These are phyloP conservation scores for Troilus luridus DNA, from an alignment of 2,888 invertebrate species.

Conservation along the genomic window DNA sequence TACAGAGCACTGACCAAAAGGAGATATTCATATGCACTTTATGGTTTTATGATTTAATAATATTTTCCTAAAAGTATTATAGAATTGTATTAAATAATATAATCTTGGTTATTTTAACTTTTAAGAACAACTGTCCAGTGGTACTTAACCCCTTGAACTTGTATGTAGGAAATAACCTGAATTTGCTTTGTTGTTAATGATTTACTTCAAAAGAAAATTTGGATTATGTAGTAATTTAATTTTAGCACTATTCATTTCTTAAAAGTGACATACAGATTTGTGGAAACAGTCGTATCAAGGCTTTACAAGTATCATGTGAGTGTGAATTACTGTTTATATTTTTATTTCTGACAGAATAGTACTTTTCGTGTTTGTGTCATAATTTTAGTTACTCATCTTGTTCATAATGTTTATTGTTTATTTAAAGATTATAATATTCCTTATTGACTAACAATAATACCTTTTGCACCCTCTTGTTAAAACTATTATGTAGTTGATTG, in stretches of 20 bases:
- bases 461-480: background rate
- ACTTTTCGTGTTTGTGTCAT: background rate
- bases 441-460: background rate
- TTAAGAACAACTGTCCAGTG: background rate
- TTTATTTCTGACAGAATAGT: constrained; percentile 3
- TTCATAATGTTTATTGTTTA: background rate
- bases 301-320: background rate
- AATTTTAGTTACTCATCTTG: background rate
- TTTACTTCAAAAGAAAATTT: background rate
- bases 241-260: background rate
- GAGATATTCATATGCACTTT: background rate
- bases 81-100: background rate
- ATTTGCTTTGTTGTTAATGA: too few species aligned
- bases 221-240: background rate
- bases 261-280: background rate
- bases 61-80: background rate
- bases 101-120: background rate
- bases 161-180: background rate
- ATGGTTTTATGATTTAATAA: background rate
- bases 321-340: background rate
- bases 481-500: background rate
- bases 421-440: background rate
- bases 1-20: background rate
- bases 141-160: background rate
- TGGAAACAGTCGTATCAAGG: background rate